Conservation (phyloP, 2,888 invertebrate genomes). For the Aplocera efformata region DNA sequence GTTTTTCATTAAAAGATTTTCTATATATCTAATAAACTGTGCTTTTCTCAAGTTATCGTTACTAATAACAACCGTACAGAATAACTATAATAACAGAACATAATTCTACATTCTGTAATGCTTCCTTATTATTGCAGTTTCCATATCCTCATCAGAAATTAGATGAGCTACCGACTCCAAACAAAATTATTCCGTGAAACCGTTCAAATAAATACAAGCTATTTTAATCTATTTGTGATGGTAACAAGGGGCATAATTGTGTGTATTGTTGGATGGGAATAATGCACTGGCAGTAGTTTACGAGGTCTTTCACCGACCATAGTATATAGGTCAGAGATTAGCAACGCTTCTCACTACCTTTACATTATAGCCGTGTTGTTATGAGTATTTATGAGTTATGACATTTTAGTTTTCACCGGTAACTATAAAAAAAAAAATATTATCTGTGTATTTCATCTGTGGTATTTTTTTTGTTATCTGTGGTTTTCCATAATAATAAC, state of each 20-base stretch:
- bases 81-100: background rate
- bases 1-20: too few relatives aligned
- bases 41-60: too few relatives aligned
- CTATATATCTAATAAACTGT: too few relatives aligned
- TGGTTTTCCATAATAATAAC: too few relatives aligned
- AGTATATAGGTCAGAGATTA: conserved; percentile 79
- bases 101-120: conserved; percentile 1
- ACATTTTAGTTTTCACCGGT: conserved; percentile 9
- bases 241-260: conserved; percentile 53
- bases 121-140: conserved; percentile 24
- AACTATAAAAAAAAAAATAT: too few relatives aligned
- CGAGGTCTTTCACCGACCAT: conserved; percentile 77
- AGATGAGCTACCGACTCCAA: conserved; percentile 58
- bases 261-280: conserved; percentile 65
- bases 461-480: too few relatives aligned
- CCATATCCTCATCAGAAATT: conserved; percentile 54
- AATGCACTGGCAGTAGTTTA: conserved; percentile 74
- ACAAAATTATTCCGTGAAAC: conserved; percentile 67
- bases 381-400: too few relatives aligned
- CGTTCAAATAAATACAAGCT: conserved; percentile 36
- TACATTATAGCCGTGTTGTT: conserved; percentile 16
- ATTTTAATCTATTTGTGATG: conserved; percentile 44
- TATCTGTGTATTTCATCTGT: too few relatives aligned
- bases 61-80: background rate
- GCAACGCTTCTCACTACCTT: conserved; percentile 53